Evolutionary conservation across 2,888 invertebrate species (phyloP).

Genomic region (Leucoma salicis): DNA sequence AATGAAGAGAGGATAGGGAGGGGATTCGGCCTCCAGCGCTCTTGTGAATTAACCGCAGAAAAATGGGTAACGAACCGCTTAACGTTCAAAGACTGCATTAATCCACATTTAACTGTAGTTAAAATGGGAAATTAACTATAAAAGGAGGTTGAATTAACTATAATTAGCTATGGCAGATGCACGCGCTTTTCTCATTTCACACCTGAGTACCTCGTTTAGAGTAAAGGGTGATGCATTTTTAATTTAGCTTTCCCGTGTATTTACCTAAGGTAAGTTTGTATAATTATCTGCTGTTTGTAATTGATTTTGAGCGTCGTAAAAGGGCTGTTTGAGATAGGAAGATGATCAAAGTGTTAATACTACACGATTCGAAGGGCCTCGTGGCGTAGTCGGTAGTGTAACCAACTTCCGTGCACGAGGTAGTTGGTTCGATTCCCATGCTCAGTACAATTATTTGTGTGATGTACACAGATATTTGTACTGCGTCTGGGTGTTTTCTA

Average conservation of each 20-base stretch:
- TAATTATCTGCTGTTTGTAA: slow-evolving; percentile 1
- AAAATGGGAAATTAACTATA: slow-evolving; percentile 15
- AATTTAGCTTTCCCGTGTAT: slow-evolving; percentile 25
- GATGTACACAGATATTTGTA: too few species aligned
- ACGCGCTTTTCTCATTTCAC: slow-evolving; percentile 59
- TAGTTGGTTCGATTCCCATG: too few species aligned
- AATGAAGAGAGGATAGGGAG: too few species aligned
- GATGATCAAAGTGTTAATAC: neutral
- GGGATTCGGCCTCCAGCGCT: too few species aligned
- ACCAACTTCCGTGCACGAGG: too few species aligned
- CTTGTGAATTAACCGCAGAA: slow-evolving; percentile 20
- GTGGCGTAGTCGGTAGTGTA: too few species aligned
- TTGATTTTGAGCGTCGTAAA: slow-evolving; percentile 3
- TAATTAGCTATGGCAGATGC: slow-evolving; percentile 55
- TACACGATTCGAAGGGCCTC: too few species aligned
- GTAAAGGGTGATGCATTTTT: slow-evolving; percentile 49
- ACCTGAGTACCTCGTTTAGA: slow-evolving; percentile 51
- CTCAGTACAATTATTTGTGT: too few species aligned
- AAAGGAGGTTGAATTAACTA: slow-evolving; percentile 38
- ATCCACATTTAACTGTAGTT: slow-evolving; percentile 27
- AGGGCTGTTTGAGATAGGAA: neutral
- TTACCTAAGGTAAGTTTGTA: slow-evolving; percentile 8
- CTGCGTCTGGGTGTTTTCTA: too few species aligned
- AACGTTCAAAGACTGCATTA: slow-evolving; percentile 43
- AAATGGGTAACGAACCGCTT: slow-evolving; percentile 37